Percentiles rank a stretch among this genome's conserved stretches.
These are phyloP conservation scores for Coptodon bakossiorum DNA, from an alignment of 2,113 vertebrate species.

Conservation along the genomic window DNA sequence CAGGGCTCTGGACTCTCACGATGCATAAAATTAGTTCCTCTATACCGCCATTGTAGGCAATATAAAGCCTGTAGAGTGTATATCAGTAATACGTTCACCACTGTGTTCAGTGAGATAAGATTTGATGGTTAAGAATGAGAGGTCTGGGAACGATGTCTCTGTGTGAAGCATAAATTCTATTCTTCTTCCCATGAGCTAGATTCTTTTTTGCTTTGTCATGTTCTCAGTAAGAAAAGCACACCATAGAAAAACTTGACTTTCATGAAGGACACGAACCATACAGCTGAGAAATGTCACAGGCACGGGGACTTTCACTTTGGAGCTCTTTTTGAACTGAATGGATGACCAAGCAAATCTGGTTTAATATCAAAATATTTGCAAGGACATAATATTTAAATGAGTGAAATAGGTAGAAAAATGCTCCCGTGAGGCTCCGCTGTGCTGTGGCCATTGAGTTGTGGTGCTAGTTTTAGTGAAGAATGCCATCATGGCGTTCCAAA, in stretches of 20 bases:
- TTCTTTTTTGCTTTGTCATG: not conserved
- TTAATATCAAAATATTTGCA: not conserved
- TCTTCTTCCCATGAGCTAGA: not conserved
- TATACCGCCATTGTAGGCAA: not conserved
- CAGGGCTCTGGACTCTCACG: not conserved
- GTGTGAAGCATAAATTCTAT: not conserved
- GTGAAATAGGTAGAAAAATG: not conserved
- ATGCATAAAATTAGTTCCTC: not conserved
- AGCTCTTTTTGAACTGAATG: not conserved
- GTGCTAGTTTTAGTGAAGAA: not conserved
- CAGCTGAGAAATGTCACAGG: not conserved
- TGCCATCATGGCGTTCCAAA: not conserved
- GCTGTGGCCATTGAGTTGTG: not conserved
- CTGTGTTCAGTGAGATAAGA: not conserved
- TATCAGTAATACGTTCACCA: not conserved
- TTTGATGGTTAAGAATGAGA: not conserved
- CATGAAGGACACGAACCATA: not conserved
- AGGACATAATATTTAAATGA: not conserved
- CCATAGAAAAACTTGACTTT: not conserved
- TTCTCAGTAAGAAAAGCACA: not conserved
- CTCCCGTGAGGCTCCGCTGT: not conserved
- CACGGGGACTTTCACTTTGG: not conserved
- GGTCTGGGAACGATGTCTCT: not conserved
- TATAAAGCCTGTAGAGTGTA: not conserved
- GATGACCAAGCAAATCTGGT: not conserved